Base-by-base conservation (phyloP, 1,140 invertebrate species). In the Eubasilissa regina region DNA sequence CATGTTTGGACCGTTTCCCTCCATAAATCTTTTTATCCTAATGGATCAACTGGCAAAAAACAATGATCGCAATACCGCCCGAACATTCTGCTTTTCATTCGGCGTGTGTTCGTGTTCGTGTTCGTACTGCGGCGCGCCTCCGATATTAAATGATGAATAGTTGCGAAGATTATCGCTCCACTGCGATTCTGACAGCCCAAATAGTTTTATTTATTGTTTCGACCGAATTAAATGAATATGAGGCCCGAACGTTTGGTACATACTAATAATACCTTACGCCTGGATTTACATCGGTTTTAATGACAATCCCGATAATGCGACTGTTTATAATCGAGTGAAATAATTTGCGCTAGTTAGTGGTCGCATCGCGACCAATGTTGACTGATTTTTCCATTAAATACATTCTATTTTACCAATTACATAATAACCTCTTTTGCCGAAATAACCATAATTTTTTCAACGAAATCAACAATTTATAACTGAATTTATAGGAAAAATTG, bases 21-120 rank as follows among this genome's bases (percentile, higher is more conserved):
- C 66, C 66, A 70, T 70, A 70, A 70, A 70, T 70, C 66, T 70
- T 70, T 70, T 70, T 70, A 70, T 70, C 66, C 66, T 70, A 70
- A 70, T 70, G 66, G 66, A 70, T 70, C 66, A 70, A 48, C 44
- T 19, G 66, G 66, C 47, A 70, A 70, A 70, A 70, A 70, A 70
- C 45, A 70, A 70, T 70, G 66, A 70, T 70, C 66, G 66, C 13
- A 70, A 70, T 70, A 48, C 44, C 21, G 19, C 44, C 44, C 45
- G 45, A 70, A 70, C 66, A 70, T 70, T 44, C 66, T 48, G 13
- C 44, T 35, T 35, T 35, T 35, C 66, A 47, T 47, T 48, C 15
- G 15, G 45, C 43, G 64, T 68, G 15, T 68, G 64, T 8, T 70
- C 19, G 66, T 35, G 25, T 6, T 6, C 45, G 15, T 68, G 64